phyloP scores from a whole-genome alignment of 2,797 vertebrate genomes.

The Lophius americanus region DNA sequence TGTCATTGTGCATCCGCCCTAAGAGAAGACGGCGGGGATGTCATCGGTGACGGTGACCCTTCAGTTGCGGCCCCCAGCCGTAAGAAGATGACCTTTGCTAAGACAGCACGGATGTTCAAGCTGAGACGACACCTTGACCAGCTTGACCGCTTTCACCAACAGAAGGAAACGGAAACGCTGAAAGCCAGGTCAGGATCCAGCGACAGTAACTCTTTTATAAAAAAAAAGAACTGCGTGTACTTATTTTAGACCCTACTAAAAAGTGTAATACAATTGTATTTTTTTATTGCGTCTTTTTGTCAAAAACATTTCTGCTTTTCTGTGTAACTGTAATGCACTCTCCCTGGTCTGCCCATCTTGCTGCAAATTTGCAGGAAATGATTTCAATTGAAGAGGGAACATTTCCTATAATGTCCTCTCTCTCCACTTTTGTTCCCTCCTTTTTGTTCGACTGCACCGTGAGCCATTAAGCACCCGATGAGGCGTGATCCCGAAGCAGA shows the following conservation, averaged over 20 bases:
- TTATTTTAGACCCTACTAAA: slow-evolving; percentile 13
- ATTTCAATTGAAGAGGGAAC: slow-evolving; percentile 56
- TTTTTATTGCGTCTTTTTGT: slow-evolving; percentile 1
- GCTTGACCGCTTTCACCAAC: slow-evolving; percentile 74
- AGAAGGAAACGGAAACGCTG: slow-evolving; percentile 80
- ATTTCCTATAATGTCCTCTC: slow-evolving; percentile 63
- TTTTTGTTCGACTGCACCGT: slow-evolving; percentile 59
- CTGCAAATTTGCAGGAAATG: slow-evolving; percentile 61
- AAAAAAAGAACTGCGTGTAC: slow-evolving; percentile 11
- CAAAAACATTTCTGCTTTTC: too few relatives aligned
- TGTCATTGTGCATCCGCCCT: slow-evolving; percentile 36
- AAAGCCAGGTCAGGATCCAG: slow-evolving; percentile 82
- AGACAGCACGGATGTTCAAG: slow-evolving; percentile 70
- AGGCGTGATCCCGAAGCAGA: slow-evolving; percentile 50
- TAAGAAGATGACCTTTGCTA: slow-evolving; percentile 48
- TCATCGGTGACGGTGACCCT: slow-evolving; percentile 10
- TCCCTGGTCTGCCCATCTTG: slow-evolving; percentile 8
- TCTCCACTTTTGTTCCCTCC: slow-evolving; percentile 41
- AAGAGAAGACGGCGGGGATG: slow-evolving; percentile 66
- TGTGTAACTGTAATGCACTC: slow-evolving; percentile 4
- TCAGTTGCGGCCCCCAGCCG: background rate
- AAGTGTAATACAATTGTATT: background rate
- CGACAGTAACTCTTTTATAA: slow-evolving; percentile 31
- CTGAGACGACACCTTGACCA: slow-evolving; percentile 79
- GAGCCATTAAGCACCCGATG: slow-evolving; percentile 63